Conservation (phyloP, 1,140 invertebrate genomes). For the Drosophila chauvacae region DNA sequence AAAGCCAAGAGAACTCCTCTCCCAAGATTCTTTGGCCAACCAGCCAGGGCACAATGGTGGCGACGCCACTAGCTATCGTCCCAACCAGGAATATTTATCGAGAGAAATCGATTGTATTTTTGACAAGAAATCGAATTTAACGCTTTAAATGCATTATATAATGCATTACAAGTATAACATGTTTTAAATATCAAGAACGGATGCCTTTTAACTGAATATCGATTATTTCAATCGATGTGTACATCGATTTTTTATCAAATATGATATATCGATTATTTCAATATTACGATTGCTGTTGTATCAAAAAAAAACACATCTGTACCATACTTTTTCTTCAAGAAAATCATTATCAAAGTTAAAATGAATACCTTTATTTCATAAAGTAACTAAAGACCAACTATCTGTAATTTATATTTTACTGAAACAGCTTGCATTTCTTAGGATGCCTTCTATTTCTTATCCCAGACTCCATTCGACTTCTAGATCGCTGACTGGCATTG, state of each 20-base stretch:
- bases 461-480: not conserved
- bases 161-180: too few relatives aligned
- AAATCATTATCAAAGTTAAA: not conserved
- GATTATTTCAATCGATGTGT: too few relatives aligned
- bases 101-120: not conserved
- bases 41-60: not conserved
- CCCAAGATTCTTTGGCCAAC: slow-evolving; percentile 1
- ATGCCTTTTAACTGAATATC: too few relatives aligned
- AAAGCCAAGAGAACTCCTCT: not conserved
- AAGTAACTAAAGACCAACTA: too few relatives aligned
- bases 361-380: not conserved
- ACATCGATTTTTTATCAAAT: too few relatives aligned
- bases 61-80: not conserved
- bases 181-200: too few relatives aligned
- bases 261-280: too few relatives aligned
- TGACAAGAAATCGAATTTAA: not conserved
- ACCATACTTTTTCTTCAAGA: not conserved
- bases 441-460: not conserved
- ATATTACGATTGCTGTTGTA: too few relatives aligned
- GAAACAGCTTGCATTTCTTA: too few relatives aligned
- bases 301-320: too few relatives aligned
- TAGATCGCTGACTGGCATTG: slow-evolving; percentile 4
- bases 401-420: too few relatives aligned
- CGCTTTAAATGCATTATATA: too few relatives aligned
- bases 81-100: not conserved